phyloP scores from a whole-genome alignment of 1,140 invertebrate species.

The Bemisia tabaci region DNA sequence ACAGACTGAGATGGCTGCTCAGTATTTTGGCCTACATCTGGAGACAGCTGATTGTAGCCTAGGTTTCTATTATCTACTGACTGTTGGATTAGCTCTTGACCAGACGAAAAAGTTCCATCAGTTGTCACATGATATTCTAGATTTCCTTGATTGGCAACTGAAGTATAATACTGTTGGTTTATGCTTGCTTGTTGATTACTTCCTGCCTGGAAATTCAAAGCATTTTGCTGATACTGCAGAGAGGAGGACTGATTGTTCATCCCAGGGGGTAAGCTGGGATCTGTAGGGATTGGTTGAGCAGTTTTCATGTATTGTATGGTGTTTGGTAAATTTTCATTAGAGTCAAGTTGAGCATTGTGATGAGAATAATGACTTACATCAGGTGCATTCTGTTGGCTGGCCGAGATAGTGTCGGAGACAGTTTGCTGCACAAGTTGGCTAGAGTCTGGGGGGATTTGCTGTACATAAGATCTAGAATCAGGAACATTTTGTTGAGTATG shows the following conservation, averaged over 20 bases:
- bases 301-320: no score
- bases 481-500: neutral
- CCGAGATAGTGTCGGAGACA: neutral
- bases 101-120: no score
- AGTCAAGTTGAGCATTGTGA: neutral
- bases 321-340: neutral
- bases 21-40: neutral
- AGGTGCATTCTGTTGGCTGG: neutral
- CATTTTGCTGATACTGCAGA: neutral
- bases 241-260: neutral
- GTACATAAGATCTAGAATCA: neutral
- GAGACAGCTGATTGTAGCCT: neutral
- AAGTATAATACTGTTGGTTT: no score
- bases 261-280: neutral
- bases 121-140: no score
- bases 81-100: no score
- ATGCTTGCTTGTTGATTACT: conserved; percentile 2
- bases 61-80: neutral
- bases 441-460: conserved; percentile 1
- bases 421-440: conserved; percentile 5
- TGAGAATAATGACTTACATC: neutral
- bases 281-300: no score
- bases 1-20: no score
- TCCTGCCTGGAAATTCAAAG: neutral
- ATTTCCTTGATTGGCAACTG: no score